phyloP scores from a whole-genome alignment of 1,140 invertebrate genomes.

The Pogonomyrmex barbatus region DNA sequence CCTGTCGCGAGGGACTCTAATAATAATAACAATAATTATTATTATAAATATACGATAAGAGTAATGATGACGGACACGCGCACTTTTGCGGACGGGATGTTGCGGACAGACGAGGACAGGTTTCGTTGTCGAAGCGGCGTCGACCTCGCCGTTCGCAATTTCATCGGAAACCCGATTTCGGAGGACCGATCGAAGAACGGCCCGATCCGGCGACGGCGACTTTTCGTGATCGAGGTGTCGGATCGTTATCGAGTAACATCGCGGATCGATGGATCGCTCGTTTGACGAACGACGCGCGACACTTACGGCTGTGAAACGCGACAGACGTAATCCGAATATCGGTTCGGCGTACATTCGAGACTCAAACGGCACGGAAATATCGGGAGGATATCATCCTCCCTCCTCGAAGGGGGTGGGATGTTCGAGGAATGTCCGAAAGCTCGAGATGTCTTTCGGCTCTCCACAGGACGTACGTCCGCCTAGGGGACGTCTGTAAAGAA shows the following conservation, averaged over 20 bases:
- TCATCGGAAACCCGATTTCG: neutral
- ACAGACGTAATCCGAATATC: slow-evolving; percentile 27
- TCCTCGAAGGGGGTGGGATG: neutral
- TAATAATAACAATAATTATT: slow-evolving; percentile 53
- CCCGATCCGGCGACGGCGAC: neutral
- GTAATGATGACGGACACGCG: slow-evolving; percentile 10
- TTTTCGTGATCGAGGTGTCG: neutral
- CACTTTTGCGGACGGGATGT: slow-evolving; percentile 13
- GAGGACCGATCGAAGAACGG: neutral
- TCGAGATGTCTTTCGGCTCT: too few relatives aligned
- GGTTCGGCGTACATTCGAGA: neutral
- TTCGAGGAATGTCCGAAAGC: too few relatives aligned
- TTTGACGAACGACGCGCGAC: slow-evolving; percentile 19
- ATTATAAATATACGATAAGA: slow-evolving; percentile 34
- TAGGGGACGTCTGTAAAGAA: neutral
- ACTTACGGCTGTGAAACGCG: slow-evolving; percentile 51
- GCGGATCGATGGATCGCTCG: slow-evolving; percentile 11
- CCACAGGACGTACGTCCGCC: too few relatives aligned
- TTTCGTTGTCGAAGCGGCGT: slow-evolving; percentile 30
- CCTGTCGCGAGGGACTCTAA: slow-evolving; percentile 44
- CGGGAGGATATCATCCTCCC: neutral
- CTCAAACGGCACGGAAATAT: neutral
- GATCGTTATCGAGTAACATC: neutral
- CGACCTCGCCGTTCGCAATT: neutral
- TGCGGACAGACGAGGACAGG: slow-evolving; percentile 38